phyloP scores from a whole-genome alignment of 2,113 vertebrate species.

The Piprites chloris region DNA sequence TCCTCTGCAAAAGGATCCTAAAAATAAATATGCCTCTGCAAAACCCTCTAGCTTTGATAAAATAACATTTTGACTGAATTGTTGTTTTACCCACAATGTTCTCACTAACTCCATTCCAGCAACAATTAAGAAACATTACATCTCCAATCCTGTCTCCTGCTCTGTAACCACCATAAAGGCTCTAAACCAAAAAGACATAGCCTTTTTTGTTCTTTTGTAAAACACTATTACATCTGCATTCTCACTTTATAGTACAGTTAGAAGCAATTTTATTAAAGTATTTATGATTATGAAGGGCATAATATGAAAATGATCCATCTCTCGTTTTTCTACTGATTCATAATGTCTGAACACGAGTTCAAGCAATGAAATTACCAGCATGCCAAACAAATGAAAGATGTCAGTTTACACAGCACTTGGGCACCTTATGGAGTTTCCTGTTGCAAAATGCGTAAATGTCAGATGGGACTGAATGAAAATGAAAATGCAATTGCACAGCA shows the following conservation, averaged over 20 bases:
- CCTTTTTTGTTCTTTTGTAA: neutral
- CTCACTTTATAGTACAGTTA: neutral
- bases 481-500: neutral
- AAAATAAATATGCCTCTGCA: neutral
- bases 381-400: neutral
- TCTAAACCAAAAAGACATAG: neutral
- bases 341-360: neutral
- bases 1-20: neutral
- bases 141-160: neutral
- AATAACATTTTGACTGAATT: slow-evolving; percentile 15
- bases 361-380: neutral
- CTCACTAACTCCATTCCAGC: neutral
- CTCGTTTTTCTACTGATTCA: neutral
- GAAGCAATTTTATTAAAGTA: slow-evolving; percentile 21
- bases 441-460: neutral
- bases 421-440: neutral
- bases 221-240: neutral
- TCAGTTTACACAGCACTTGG: neutral
- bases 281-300: slow-evolving; percentile 19
- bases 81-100: slow-evolving; percentile 11
- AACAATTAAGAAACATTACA: slow-evolving; percentile 3
- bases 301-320: slow-evolving; percentile 17
- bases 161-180: neutral
- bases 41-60: slow-evolving; percentile 28
- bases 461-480: neutral